A percentile compares a stretch with the other conserved stretches of the same genome.
Evolutionary conservation across 1,140 invertebrate genomes (phyloP).

Genomic region (Bradysia coprophila): DNA sequence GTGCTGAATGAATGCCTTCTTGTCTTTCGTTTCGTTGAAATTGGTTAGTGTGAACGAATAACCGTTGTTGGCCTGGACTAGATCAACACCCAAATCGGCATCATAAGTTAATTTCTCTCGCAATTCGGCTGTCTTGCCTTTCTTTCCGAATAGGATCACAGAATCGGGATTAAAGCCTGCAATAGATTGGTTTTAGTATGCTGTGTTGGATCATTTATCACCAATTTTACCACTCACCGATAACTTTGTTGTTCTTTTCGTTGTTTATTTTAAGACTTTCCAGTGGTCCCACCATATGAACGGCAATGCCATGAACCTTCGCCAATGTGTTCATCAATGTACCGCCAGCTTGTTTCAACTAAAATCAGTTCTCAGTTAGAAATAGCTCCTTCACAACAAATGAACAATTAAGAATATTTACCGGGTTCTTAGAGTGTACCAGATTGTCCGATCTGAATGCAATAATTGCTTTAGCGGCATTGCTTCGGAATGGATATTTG

Average conservation of each 20-base stretch:
- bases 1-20: constrained; percentile 12
- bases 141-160: constrained; percentile 26
- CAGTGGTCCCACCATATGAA: constrained; percentile 18
- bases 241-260: constrained; percentile 5
- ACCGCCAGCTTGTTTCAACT: constrained; percentile 13
- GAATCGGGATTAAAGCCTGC: constrained; percentile 26
- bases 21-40: constrained; percentile 13
- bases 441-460: constrained; percentile 22
- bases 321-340: constrained; percentile 12
- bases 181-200: constrained; percentile 12
- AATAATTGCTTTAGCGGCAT: constrained; percentile 35
- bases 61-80: constrained; percentile 15
- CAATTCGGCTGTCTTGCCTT: constrained; percentile 27
- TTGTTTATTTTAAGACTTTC: constrained; percentile 6
- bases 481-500: constrained; percentile 38
- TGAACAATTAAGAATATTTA: constrained; percentile 6
- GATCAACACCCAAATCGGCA: constrained; percentile 32
- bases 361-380: constrained; percentile 1
- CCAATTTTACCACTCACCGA: constrained; percentile 11
- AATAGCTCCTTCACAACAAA: constrained; percentile 1
- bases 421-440: constrained; percentile 15
- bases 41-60: constrained; percentile 19
- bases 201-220: constrained; percentile 14
- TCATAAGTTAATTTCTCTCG: constrained; percentile 27
- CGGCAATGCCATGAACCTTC: constrained; percentile 12